Evolutionary conservation across 2,113 vertebrate species (phyloP).

Genomic region (Bubo scandiacus): DNA sequence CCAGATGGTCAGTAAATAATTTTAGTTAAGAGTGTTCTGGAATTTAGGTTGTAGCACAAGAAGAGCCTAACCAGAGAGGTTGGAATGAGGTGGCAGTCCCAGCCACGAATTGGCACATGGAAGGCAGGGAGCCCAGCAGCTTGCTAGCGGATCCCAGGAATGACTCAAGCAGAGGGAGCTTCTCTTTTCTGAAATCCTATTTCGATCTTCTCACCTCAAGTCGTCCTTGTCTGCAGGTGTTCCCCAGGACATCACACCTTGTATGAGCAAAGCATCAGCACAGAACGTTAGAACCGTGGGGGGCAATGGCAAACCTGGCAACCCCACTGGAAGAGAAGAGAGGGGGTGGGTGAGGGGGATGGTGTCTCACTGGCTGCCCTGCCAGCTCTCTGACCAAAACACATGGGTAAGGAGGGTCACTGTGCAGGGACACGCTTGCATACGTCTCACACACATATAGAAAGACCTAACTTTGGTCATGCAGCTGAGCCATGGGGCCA

Average conservation of each 20-base stretch:
- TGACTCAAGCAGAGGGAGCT: neutral
- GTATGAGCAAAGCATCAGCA: accelerated
- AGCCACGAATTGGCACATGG: accelerated
- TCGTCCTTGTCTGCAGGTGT: neutral
- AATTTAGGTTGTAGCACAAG: neutral
- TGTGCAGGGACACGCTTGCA: neutral
- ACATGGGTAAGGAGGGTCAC: neutral
- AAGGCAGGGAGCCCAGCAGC: neutral
- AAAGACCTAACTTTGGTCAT: neutral
- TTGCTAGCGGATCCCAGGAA: accelerated
- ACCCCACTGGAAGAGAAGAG: neutral
- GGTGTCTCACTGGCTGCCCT: neutral
- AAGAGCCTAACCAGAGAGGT: neutral
- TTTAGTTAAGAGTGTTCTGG: neutral
- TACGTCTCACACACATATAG: neutral
- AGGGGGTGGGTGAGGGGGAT: neutral
- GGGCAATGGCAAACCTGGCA: neutral
- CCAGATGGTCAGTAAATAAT: neutral
- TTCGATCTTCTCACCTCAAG: neutral
- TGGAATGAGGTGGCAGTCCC: no score
- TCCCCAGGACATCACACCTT: neutral
- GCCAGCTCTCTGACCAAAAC: neutral
- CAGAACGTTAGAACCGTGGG: neutral
- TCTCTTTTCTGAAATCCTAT: neutral
- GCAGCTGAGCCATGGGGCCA: neutral